Base-by-base conservation (phyloP, 2,113 vertebrate genomes). In the Archocentrus centrarchus region DNA sequence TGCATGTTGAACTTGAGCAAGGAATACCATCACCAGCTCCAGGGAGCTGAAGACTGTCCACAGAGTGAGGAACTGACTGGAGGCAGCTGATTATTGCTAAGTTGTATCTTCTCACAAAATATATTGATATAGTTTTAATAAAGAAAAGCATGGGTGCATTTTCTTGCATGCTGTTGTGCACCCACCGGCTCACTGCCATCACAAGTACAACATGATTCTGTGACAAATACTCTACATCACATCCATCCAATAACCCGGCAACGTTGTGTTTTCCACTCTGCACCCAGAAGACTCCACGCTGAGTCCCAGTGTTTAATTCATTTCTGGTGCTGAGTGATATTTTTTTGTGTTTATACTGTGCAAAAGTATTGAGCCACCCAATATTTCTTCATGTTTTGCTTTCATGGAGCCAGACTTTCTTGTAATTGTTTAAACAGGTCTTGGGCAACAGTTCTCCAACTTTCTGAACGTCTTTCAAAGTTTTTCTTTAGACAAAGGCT, bases 271-370 rank as follows among this genome's bases (percentile, higher is more conserved):
- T 44, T 6, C 63, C 63, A 44, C 0, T 4, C 37, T 17, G 37
- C 15, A 41, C 10, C 39, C 39, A 41, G 9, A 39, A 39, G 39
- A 41, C 39, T 41, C 10, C 39, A 11, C 10, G n/a, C 37, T 66
- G n/a, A 20, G 14, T 0, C 0, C 17, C 32, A 37, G 60, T 6
- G 32, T 8, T 20, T 3, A 1, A 11, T 62, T 62, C 1, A 62
- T 62, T 20, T 62, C 10, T 62, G 30, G 10, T 20, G 60, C 8
- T 35, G 2, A 11, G 60, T 30, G 35, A 35, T 62, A 3, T 35
- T 62, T 62, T 35, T 10, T 10, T 22, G 55, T 57, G 57, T 3
- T 6, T 58, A 13, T 59, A 7, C 35, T 39, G 30, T 35, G 61
- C 58, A 39, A 39, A n/a, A 1, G 20, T 63, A 35, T 63, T 35